Evolutionary conservation across 2,888 invertebrate species (phyloP), one percentile per base, ranked within the genome.

Genomic region (Aphidius colemani): DNA sequence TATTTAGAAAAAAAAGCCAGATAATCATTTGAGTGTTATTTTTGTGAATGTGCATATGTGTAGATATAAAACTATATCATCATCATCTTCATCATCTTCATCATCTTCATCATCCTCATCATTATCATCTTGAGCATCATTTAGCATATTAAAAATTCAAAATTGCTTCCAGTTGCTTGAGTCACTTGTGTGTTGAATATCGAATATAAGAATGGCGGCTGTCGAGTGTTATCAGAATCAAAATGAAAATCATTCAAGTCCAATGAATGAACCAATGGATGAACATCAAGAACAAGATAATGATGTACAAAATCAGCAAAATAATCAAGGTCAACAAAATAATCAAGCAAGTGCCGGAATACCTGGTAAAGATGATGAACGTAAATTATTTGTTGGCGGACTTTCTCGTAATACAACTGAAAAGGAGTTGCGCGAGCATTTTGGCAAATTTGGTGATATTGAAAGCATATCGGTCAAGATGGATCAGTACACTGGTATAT

Each of bases 351-450:
- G 82, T 50, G 81, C 82, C 60, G 80, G 81, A 45, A 82, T 81
- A 51, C 83, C 83, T 41, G 84, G 84, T 53, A 82, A 81, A 67
- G 84, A 84, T 64, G 84, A 84, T 70, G 84, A 84, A 80, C 87
- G 88, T 70, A 89, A 89, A 82, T 83, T 89, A 58, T 89, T 89
- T 81, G 86, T 89, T 75, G 89, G 89, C 69, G 88, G 88, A 51
- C 79, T 89, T 55, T 87, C 87, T 74, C 86, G 87, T 82, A 87
- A 87, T 75, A 88, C 88, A 51, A 82, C 82, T 55, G 83, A 84
- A 84, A 86, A 85, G 78, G 88, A 89, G 76, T 78, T 89, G 68
- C 85, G 85, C 70, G 87, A 88, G 65, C 87, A 89, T 77, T 88
- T 89, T 78, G 81, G 84, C 70, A 87, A 87, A 76, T 88, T 84